Base-by-base conservation (phyloP, 2,113 vertebrate species). In the Apteryx owenii region DNA sequence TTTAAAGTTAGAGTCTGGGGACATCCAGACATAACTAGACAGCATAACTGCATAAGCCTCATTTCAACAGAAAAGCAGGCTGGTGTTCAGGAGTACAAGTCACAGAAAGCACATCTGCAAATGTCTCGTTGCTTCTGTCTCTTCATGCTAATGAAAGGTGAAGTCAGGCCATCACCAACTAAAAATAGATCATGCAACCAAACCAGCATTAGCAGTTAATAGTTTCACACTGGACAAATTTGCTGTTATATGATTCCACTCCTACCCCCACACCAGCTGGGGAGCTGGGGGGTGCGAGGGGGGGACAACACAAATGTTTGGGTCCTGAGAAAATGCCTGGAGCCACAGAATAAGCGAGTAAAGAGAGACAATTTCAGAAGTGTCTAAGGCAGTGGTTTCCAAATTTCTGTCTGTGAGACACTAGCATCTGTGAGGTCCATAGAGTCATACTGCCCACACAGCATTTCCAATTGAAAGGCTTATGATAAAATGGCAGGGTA, bases 21-120 rank as follows among this genome's bases (percentile, higher is more conserved):
- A 42, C 53, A 46, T n/a, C 58, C 29, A 44, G n/a, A 42, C 38
- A 38, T 0, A 1, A 36, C 3, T 11, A 68, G 36, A 56, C 65
- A 0, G 1, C 23, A 71, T 28, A 58, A 66, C n/a, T 72, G 33
- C 53, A 26, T 0, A 3, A 77, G n/a, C 38, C 76, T 19, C 38
- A 14, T 26, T 23, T 38, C 0, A 0, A n/a, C 58, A 33, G 3
- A 7, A 77, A 33, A 25, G 38, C 77, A 87, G 65, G 29, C 17
- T 66, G 77, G 42, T 0, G 0, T 16, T 36, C 11, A 14, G 50
- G 15, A 58, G 18, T 1, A 79, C 64, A 68, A 48, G n/a, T 16
- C 44, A 44, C 81, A 85, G 46, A 60, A 75, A 70, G 44, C 31
- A 68, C 10, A 33, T 66, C 76, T 83, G 71, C 48, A 65, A 33